These are phyloP conservation scores for Drosophila borealis DNA, from an alignment of 2,888 invertebrate species.

Conservation along the genomic window DNA sequence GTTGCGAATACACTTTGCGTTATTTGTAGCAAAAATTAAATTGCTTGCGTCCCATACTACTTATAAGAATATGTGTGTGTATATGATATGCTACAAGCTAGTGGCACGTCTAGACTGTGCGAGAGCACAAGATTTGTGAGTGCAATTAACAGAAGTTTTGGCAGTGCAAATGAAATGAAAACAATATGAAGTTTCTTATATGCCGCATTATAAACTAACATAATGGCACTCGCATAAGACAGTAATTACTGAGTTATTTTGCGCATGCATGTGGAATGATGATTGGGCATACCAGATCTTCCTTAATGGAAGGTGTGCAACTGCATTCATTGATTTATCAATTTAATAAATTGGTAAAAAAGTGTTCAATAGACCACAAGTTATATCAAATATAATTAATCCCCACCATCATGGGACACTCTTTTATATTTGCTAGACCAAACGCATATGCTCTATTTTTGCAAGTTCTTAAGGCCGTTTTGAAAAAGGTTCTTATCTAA, in stretches of 20 bases:
- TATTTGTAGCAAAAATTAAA: constrained; percentile 23
- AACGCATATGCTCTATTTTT: too few relatives aligned
- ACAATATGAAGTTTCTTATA: constrained; percentile 5
- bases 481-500: too few relatives aligned
- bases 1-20: constrained; percentile 29
- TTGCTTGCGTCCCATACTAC: background rate
- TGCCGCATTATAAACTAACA: background rate
- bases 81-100: constrained; percentile 4
- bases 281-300: too few relatives aligned
- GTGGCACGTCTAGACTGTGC: constrained; percentile 45
- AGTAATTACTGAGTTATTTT: background rate
- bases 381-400: too few relatives aligned
- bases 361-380: too few relatives aligned
- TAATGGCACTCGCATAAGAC: background rate
- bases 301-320: too few relatives aligned
- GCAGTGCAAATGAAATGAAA: constrained; percentile 8
- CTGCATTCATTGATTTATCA: too few relatives aligned
- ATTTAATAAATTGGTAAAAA: too few relatives aligned
- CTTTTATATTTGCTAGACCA: too few relatives aligned
- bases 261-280: too few relatives aligned
- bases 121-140: constrained; percentile 27
- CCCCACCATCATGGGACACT: too few relatives aligned
- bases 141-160: constrained; percentile 36
- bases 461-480: too few relatives aligned
- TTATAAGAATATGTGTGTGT: background rate